Conservation (phyloP, 2,113 vertebrate species). For the Plecotus auritus region DNA sequence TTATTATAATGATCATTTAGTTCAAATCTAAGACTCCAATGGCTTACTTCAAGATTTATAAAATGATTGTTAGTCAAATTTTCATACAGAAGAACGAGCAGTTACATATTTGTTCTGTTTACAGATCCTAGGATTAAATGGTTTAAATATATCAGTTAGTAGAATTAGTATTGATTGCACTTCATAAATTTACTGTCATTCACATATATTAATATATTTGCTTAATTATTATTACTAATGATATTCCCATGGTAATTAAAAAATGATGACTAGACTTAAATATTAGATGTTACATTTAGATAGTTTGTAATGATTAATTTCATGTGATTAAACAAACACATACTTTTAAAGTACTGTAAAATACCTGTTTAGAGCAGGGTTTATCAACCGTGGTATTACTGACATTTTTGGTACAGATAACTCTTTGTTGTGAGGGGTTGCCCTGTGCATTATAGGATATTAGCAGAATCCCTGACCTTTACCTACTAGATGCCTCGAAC, state of each 20-base stretch:
- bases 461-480: background rate
- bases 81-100: background rate
- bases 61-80: background rate
- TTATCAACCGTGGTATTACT: background rate
- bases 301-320: background rate
- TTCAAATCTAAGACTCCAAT: background rate
- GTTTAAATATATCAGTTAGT: background rate
- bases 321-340: background rate
- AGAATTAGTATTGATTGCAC: background rate
- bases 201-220: background rate
- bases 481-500: too few species aligned
- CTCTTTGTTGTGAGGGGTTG: background rate
- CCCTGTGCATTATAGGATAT: background rate
- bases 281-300: background rate
- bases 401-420: background rate
- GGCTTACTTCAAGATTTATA: background rate
- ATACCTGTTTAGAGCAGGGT: background rate
- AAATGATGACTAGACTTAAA: background rate
- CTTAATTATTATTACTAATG: background rate
- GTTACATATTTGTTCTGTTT: background rate
- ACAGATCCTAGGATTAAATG: background rate
- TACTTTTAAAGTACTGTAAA: background rate
- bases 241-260: background rate
- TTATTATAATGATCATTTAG: background rate
- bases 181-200: background rate